Conservation (phyloP, 2,113 vertebrate genomes). For the Oplegnathus fasciatus region DNA sequence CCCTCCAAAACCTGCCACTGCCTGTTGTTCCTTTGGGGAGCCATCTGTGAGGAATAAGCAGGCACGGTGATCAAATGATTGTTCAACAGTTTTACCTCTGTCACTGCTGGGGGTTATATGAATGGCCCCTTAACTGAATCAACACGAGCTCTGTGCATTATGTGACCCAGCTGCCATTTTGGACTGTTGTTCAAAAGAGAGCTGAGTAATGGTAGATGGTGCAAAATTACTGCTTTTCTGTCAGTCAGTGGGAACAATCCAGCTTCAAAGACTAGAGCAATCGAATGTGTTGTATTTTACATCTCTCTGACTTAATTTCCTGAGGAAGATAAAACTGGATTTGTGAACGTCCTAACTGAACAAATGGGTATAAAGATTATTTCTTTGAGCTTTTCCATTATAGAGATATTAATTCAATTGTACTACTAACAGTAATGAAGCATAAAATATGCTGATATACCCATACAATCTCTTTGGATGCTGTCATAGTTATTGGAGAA, state of each 20-base stretch:
- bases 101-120: constrained; percentile 40
- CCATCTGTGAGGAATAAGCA: constrained; percentile 80
- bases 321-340: background rate
- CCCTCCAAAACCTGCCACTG: constrained; percentile 67
- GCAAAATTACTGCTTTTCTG: constrained; percentile 30
- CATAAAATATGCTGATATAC: constrained; percentile 47
- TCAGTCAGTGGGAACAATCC: background rate
- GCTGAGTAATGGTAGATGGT: constrained; percentile 42
- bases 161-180: constrained; percentile 59
- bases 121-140: constrained; percentile 48
- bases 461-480: constrained; percentile 29
- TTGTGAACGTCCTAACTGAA: background rate
- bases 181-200: constrained; percentile 32
- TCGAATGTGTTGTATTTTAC: background rate
- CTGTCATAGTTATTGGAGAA: constrained; percentile 36
- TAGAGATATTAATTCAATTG: constrained; percentile 31
- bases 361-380: constrained; percentile 3
- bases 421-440: constrained; percentile 43
- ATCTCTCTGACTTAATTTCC: background rate
- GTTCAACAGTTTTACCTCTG: constrained; percentile 69
- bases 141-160: constrained; percentile 35
- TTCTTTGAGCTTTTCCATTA: constrained; percentile 6
- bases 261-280: background rate
- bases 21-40: constrained; percentile 69
- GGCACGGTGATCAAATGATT: constrained; percentile 68